Evolutionary conservation across 1,140 invertebrate species (phyloP), one percentile per base, ranked within the genome.

Genomic region (Drosophila kurseongensis): DNA sequence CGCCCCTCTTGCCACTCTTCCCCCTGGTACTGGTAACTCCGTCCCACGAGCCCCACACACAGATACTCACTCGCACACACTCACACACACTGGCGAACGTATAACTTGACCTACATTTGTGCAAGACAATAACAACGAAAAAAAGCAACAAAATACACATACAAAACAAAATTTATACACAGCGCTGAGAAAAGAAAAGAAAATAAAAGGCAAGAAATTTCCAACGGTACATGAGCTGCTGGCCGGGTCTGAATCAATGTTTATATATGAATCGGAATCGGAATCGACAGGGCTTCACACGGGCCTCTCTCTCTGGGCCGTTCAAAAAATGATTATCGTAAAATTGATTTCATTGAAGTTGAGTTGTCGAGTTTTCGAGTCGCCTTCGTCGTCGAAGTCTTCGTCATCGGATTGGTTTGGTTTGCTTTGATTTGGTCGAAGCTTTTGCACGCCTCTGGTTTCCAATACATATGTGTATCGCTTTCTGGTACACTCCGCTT

Each of bases 291-390:
- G 82, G 83, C 83, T 88, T 88, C 82, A 80, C 82, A 61, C 80
- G 60, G 71, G 50, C 69, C 41, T 51, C 45, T 72, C 54, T 54
- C 56, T 23, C 13, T 77, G 59, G 50, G 66, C 67, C 80, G 76
- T 75, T 83, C 80, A 82, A 48, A 80, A 88, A 89, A 78, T 84
- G 78, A 90, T 89, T 89, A 89, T 89, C 84, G 84, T 89, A 85
- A 89, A 89, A 89, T 89, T 89, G 85, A 85, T 90, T 89, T 89
- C 84, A 89, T 89, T 89, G 84, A 89, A 89, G 84, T 78, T 50
- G 57, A 23, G 23, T 23, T 23, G 23, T 23, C 23, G 23, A 23
- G 23, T 23, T 23, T 23, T 40, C 38, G 47, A 58, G 56, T 61
- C 55, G 59, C 55, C 51, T 27, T 69, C 47, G 52, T 41, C 47